Evolutionary conservation across 1,140 invertebrate species (phyloP).

Genomic region (Pachypsylla venusta): DNA sequence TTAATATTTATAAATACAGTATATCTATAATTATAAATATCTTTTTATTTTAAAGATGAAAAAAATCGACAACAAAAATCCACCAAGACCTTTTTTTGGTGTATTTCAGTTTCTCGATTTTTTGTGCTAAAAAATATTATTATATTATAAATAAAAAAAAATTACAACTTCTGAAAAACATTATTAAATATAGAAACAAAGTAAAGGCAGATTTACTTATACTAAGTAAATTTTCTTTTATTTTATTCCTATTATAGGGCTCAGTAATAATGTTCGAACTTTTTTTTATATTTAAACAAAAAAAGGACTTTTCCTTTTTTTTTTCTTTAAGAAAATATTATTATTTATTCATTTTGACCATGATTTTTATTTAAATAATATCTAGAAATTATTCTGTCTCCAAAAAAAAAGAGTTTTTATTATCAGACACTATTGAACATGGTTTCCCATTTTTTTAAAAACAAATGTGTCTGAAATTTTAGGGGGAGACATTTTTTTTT

Average conservation of each 20-base stretch:
- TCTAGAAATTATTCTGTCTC: no score
- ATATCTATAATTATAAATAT: not conserved
- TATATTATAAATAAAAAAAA: not conserved
- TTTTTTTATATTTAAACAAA: not conserved
- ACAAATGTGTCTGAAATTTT: no score
- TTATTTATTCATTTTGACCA: no score
- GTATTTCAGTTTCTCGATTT: not conserved
- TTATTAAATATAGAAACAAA: not conserved
- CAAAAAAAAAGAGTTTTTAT: no score
- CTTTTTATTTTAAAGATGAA: not conserved
- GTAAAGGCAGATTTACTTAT: not conserved
- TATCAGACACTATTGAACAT: no score
- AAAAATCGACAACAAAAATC: constrained; percentile 8
- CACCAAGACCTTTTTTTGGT: not conserved
- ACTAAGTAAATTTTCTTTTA: not conserved
- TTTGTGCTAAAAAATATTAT: constrained; percentile 6
- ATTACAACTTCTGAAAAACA: no score
- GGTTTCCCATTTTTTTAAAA: no score
- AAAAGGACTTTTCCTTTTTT: no score
- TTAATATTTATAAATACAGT: not conserved
- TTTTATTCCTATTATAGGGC: not conserved
- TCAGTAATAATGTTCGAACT: not conserved
- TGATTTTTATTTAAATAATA: no score
- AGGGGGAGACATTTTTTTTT: no score
- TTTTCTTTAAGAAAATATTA: constrained; percentile 6